Conservation (phyloP, 2,888 invertebrate species). For the Disparrhopalites patrizii region DNA sequence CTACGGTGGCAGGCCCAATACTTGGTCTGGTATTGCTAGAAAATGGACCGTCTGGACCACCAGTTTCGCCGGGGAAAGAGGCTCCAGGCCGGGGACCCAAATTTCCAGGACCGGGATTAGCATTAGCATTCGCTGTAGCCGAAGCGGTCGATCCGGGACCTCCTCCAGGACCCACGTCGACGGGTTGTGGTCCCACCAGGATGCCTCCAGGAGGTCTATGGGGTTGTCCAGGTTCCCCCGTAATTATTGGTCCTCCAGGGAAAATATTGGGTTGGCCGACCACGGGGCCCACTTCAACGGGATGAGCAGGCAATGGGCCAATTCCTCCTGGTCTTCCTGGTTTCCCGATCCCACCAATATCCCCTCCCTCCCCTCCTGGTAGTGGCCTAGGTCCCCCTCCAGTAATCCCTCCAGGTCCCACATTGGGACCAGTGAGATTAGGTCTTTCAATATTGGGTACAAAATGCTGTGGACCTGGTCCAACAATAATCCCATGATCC, state of each 20-base stretch:
- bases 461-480: too few species aligned
- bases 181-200: neutral
- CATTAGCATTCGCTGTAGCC: neutral
- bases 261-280: too few species aligned
- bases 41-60: neutral
- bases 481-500: neutral
- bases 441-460: too few species aligned
- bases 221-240: neutral
- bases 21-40: neutral
- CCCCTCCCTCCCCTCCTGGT: too few species aligned
- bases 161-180: neutral
- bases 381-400: neutral
- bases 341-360: too few species aligned
- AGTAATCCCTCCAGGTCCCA: neutral
- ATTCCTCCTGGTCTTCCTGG: neutral
- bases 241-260: neutral
- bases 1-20: neutral
- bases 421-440: too few species aligned
- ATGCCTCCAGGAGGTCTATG: neutral
- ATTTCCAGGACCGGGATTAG: neutral
- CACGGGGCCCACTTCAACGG: too few species aligned
- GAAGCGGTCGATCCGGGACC: neutral
- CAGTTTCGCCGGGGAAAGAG: neutral
- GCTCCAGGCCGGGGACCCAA: neutral
- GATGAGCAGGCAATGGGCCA: neutral